Evolutionary conservation across 2,797 vertebrate genomes (phyloP).

Genomic region (Silurus lanzhouensis): DNA sequence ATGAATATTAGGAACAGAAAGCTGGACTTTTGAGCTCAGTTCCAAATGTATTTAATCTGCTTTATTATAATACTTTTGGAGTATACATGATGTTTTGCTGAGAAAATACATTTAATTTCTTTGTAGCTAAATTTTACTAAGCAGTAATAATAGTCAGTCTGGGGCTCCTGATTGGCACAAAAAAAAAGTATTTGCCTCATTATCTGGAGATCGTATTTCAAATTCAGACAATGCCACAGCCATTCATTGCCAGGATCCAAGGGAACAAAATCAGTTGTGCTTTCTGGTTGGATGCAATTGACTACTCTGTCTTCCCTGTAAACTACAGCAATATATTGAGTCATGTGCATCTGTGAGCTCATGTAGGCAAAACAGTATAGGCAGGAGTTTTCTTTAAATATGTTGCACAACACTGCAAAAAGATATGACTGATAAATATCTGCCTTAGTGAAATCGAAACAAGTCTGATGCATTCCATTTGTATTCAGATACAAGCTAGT

Average conservation of each 20-base stretch:
- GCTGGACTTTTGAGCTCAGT: background rate
- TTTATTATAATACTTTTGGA: background rate
- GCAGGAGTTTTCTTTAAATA: background rate
- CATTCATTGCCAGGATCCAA: background rate
- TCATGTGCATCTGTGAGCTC: background rate
- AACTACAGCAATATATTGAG: background rate
- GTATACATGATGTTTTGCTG: too few relatives aligned
- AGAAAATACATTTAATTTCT: background rate
- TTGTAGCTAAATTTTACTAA: too few relatives aligned
- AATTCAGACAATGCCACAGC: background rate
- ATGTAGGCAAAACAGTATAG: background rate
- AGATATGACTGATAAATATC: background rate
- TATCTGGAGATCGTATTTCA: background rate
- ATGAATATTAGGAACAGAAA: background rate
- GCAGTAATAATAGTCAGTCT: background rate
- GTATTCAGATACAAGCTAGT: background rate
- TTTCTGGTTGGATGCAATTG: background rate
- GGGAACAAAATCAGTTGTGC: background rate
- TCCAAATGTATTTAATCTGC: background rate
- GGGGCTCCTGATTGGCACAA: background rate
- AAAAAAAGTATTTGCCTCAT: background rate
- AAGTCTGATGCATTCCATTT: background rate
- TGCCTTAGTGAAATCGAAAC: background rate
- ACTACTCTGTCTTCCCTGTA: background rate
- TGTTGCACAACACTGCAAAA: background rate